Evolutionary conservation across 1,140 invertebrate species (phyloP), one percentile per base, ranked within the genome.

Genomic region (Brachionus plicatilis): DNA sequence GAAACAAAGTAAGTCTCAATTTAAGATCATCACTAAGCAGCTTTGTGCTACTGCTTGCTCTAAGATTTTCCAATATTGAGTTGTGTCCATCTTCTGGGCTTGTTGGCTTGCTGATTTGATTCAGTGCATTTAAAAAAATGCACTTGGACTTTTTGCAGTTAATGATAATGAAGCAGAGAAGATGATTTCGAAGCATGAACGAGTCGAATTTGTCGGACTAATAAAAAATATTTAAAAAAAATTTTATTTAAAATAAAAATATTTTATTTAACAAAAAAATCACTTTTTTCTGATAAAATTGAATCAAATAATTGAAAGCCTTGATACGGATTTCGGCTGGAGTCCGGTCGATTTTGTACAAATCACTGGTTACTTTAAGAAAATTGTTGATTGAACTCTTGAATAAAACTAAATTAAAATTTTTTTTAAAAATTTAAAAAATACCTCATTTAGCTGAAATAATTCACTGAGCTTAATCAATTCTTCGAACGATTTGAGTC

Each of bases 231-330:
- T 33, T n/a, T n/a, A n/a, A n/a, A n/a, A n/a, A 24, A 33, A 33
- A 33, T 33, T 33, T 68, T 68, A 6, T 41, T 68, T 33, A 29
- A 41, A 68, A 33, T 20, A 33, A 68, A 68, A 11, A 37, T n/a
- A n/a, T 7, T 33, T 33, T 12, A 41, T 47, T n/a, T 14, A 45
- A n/a, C n/a, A n/a, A 27, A 78, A 78, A 3, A 45, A 27, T 1
- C 27, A 80, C 24, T 82, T 65, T 82, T 82, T 82, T 82, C 41
- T 68, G 8, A 65, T 82, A 82, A 14, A 82, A 68, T 45, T 82
- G 24, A 45, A 82, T 82, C 14, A 82, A 68, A 41, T 27, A 68
- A 56, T 82, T 41, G n/a, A 82, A 82, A 43, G 79, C 24, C n/a
- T 65, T 60, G 8, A 29, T 27, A 12, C 79, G 37, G 17, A 45